Evolutionary conservation across 2,888 invertebrate genomes (phyloP).

Genomic region (Lampropteryx suffumata): DNA sequence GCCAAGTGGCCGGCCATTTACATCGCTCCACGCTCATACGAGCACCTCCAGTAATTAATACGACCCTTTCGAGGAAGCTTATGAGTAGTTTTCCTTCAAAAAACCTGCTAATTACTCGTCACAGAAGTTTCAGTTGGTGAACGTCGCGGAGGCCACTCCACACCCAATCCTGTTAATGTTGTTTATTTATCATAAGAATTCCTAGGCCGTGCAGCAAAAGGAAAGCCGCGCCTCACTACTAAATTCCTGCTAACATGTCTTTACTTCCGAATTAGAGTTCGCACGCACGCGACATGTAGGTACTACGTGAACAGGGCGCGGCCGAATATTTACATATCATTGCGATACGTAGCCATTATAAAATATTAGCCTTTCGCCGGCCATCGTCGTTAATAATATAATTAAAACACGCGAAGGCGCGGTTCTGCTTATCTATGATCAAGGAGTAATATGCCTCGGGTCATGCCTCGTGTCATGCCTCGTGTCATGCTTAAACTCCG

Average conservation of each 20-base stretch:
- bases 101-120: slow-evolving; percentile 76
- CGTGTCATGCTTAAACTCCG: slow-evolving; percentile 34
- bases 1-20: slow-evolving; percentile 80
- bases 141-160: slow-evolving; percentile 42
- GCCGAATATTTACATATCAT: slow-evolving; percentile 81
- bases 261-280: slow-evolving; percentile 75
- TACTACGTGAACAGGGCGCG: slow-evolving; percentile 65
- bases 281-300: slow-evolving; percentile 66
- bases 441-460: slow-evolving; percentile 50
- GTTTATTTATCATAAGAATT: slow-evolving; percentile 58
- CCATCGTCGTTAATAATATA: slow-evolving; percentile 80
- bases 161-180: slow-evolving; percentile 51
- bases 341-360: slow-evolving; percentile 78
- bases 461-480: slow-evolving; percentile 33
- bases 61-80: slow-evolving; percentile 78
- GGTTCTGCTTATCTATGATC: slow-evolving; percentile 73
- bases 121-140: slow-evolving; percentile 55
- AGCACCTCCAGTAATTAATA: slow-evolving; percentile 80
- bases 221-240: slow-evolving; percentile 67
- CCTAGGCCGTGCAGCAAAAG: slow-evolving; percentile 44
- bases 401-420: slow-evolving; percentile 81
- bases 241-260: slow-evolving; percentile 72
- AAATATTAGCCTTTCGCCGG: slow-evolving; percentile 78
- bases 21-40: slow-evolving; percentile 65
- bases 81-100: slow-evolving; percentile 80